Evolutionary conservation across 2,888 invertebrate species (phyloP), one percentile per base, ranked within the genome.

Genomic region (Volucella zonaria): DNA sequence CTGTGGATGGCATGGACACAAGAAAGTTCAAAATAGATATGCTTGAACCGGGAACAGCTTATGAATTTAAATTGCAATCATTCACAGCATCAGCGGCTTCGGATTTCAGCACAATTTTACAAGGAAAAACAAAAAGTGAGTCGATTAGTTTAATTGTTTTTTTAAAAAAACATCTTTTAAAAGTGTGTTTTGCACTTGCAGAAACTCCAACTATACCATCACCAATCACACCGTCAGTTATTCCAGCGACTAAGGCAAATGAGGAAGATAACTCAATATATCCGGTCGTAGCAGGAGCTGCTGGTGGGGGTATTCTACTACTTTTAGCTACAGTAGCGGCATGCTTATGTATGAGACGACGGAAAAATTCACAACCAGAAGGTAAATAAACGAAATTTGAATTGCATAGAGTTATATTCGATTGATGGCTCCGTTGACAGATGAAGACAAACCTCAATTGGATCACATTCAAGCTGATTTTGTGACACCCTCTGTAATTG

Each of bases 51-150:
- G 97, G 96, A 86, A 97, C 96, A 0, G 94, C 95, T 0, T 98
- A 98, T 90, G 98, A 97, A 89, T 95, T 98, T 89, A 97, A 98
- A 90, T 93, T 98, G 89, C 97, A 97, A 90, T 95, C 97, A 23
- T 98, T 97, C 89, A 97, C 97, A 58, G 94, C 95, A 3, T 95
- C 95, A 70, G 96, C 96, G 0, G 96, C 97, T 0, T 98, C 98
- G 0, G 96, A 97, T 86, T 97, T 97, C 89, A 96, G 96, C 87
- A 93, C 94, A 49, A 95, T 95, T 54, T 93, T 95, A 75, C 94
- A 95, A 61, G 94, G 94, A 66, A 95, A 94, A 89, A 97, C 97
- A 1, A 90, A 91, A 74, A 92, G 93, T 93, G 89, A 91, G 92
- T 91, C 1, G 2, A 4, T 11, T 0, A 15, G 11, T 3, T 10